phyloP scores from a whole-genome alignment of 2,113 vertebrate genomes.

The Scolopax mira region DNA sequence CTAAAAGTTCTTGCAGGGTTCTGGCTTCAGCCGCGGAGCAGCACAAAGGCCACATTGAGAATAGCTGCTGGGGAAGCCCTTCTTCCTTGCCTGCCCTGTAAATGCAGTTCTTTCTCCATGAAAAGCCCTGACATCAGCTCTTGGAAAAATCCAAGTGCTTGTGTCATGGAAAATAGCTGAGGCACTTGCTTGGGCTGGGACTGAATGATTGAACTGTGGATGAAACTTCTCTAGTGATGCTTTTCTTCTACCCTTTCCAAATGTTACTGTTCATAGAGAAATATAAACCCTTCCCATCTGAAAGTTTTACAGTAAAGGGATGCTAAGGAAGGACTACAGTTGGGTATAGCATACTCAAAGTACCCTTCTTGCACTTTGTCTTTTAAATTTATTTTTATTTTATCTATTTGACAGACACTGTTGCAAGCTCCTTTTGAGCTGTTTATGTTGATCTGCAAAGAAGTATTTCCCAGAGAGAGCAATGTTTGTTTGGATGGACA shows the following conservation, averaged over 20 bases:
- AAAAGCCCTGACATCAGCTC: conserved; percentile 81
- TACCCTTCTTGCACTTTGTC: neutral
- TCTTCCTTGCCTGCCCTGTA: conserved; percentile 71
- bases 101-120: conserved; percentile 78
- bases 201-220: conserved; percentile 64
- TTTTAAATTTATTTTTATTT: neutral
- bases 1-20: conserved; percentile 67
- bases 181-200: conserved; percentile 65
- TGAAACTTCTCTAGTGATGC: conserved; percentile 45
- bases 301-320: neutral
- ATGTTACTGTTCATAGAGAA: neutral
- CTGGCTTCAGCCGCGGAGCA: conserved; percentile 62
- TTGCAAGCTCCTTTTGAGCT: neutral
- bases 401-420: neutral
- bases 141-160: conserved; percentile 79
- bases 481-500: neutral
- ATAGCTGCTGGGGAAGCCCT: conserved; percentile 73
- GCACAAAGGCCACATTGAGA: conserved; percentile 79
- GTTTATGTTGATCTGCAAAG: neutral
- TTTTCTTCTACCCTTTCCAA: conserved; percentile 17
- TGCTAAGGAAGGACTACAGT: neutral
- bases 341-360: neutral
- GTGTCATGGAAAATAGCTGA: conserved; percentile 73
- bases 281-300: neutral
- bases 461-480: neutral